These are phyloP conservation scores for Ammodytes marinus DNA, from an alignment of 2,113 vertebrate genomes.

Conservation along the genomic window DNA sequence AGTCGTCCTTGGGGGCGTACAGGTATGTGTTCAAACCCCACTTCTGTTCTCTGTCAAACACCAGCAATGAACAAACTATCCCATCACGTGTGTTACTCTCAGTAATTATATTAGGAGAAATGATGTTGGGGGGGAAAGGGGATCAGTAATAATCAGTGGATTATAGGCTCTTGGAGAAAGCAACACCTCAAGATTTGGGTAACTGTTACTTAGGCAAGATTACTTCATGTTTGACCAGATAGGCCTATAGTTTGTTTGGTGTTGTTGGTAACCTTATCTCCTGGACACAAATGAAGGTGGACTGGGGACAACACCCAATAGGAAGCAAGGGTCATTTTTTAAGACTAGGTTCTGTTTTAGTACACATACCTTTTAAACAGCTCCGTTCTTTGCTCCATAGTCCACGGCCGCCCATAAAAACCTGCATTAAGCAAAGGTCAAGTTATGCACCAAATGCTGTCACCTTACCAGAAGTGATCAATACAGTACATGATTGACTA, in stretches of 20 bases:
- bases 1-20: conserved; percentile 99
- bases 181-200: not conserved
- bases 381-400: conserved; percentile 98
- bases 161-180: not conserved
- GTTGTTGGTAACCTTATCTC: not conserved
- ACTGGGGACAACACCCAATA: not conserved
- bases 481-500: not conserved
- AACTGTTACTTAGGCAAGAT: not conserved
- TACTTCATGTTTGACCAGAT: not conserved
- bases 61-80: not conserved
- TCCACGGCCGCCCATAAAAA: conserved; percentile 99
- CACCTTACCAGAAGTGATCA: not conserved
- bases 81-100: not conserved
- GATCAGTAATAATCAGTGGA: not conserved
- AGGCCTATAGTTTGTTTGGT: not conserved
- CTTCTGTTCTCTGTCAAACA: conserved; percentile 89
- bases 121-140: too few relatives aligned
- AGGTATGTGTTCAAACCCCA: conserved; percentile 98
- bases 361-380: conserved; percentile 92
- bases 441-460: not conserved
- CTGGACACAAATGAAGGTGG: not conserved
- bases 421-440: conserved; percentile 85
- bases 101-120: not conserved
- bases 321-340: not conserved
- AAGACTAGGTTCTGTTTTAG: not conserved